Evolutionary conservation across 2,888 invertebrate genomes (phyloP), one percentile per base, ranked within the genome.

Genomic region (Torymus auratus): DNA sequence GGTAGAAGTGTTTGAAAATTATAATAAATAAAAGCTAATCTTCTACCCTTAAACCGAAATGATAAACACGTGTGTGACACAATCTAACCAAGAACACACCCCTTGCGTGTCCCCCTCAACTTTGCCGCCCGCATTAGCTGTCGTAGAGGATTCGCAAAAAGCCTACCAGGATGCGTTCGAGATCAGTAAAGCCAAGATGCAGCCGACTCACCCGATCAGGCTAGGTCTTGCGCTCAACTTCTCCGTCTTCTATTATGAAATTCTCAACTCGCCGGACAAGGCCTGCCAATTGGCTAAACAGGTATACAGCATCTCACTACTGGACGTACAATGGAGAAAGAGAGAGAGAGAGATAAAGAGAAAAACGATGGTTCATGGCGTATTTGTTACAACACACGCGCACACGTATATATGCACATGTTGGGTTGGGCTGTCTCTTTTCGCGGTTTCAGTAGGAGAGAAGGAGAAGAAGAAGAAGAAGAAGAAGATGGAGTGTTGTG

Each of bases 191-290:
- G 95, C 95, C 91, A 96, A 97, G 94, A 97, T 98, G 98, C 96
- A 96, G 93, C 97, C 98, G 91, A 98, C 98, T 92, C 98, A 98
- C 93, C 98, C 98, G 91, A 98, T 99, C 93, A 95, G 98, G 93
- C 95, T 99, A 93, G 98, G 98, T 92, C 94, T 98, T 92, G 98
- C 98, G 91, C 96, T 95, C 89, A 95, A 95, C 92, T 95, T 94
- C 92, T 95, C 95, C 86, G 95, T 95, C 89, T 95, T 95, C 93
- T 95, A 94, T 92, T 95, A 95, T 92, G 95, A 95, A 93, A 95
- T 95, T 88, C 92, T 94, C 90, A 93, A 93, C 88, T 93, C 93
- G 86, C 93, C 93, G 88, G 94, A 94, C 91, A 93, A 93, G 91
- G 94, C 94, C 88, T 94, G 94, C 91, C 93, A 93, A 88, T 91